These are phyloP conservation scores for Pseudolaguvia tuberculata DNA, from an alignment of 2,113 vertebrate species.

Conservation along the genomic window DNA sequence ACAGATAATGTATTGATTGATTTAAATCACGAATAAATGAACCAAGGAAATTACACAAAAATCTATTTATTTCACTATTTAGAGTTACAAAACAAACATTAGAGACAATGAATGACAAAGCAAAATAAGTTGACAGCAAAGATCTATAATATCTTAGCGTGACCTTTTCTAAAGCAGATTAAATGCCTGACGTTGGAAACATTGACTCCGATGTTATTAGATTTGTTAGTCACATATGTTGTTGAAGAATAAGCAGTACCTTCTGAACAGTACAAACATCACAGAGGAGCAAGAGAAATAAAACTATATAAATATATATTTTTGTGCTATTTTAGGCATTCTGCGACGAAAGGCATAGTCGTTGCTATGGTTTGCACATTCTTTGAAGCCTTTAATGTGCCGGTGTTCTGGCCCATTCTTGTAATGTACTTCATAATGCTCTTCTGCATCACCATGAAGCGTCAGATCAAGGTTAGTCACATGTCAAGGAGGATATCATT, in stretches of 20 bases:
- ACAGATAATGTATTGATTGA: no score
- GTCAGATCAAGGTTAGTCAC: conserved; percentile 91
- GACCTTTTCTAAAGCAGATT: not conserved
- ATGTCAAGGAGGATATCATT: not conserved
- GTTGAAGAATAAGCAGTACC: not conserved
- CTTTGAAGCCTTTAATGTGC: conserved; percentile 97
- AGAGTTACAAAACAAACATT: not conserved
- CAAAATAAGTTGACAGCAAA: not conserved
- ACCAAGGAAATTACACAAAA: not conserved
- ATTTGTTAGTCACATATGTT: no score
- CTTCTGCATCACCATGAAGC: conserved; percentile 99
- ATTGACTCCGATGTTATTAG: not conserved
- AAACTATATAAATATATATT: no score
- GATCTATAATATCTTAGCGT: not conserved
- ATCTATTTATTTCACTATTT: not conserved
- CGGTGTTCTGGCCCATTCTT: conserved; percentile 98
- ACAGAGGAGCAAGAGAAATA: not conserved
- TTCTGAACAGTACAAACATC: not conserved
- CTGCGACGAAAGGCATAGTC: conserved; percentile 94
- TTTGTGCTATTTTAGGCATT: conserved; percentile 74
- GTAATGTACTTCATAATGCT: conserved; percentile 99
- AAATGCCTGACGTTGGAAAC: not conserved
- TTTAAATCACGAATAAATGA: no score
- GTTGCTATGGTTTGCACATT: conserved; percentile 96
- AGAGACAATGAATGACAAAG: not conserved